Conservation (phyloP, 2,888 invertebrate genomes). For the Eupelmus urozonus region DNA sequence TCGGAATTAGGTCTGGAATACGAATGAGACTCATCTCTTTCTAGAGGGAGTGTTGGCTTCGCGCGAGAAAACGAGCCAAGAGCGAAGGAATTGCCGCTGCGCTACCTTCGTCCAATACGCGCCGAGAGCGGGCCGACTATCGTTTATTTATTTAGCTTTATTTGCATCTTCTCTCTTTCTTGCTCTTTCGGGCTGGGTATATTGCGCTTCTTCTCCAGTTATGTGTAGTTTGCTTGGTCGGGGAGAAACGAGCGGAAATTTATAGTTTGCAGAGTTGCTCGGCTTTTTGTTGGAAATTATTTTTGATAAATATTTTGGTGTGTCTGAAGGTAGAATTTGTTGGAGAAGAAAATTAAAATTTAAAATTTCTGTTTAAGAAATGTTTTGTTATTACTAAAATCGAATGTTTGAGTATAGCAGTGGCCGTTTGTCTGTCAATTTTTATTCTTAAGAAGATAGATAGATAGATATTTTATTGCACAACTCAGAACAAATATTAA, state of each 20-base stretch:
- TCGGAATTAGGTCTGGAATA: conserved; percentile 47
- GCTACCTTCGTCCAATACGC: conserved; percentile 1
- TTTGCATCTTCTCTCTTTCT: conserved; percentile 20
- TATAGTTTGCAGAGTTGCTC: no score
- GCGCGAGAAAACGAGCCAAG: not conserved
- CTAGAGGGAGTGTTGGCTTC: not conserved
- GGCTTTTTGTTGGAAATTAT: no score
- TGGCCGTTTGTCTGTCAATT: no score
- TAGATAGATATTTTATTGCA: no score
- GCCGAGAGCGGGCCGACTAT: not conserved
- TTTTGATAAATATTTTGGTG: no score
- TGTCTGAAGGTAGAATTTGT: no score
- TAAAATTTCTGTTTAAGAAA: not conserved
- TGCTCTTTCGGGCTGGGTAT: not conserved
- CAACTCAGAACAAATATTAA: no score
- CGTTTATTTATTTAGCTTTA: conserved; percentile 40
- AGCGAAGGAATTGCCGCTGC: conserved; percentile 26
- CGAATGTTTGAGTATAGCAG: no score
- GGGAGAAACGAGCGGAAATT: no score
- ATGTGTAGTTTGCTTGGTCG: not conserved
- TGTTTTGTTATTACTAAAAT: no score
- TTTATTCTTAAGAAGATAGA: no score
- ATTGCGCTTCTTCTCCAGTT: no score
- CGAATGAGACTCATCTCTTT: conserved; percentile 30
- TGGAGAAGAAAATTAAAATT: not conserved